phyloP scores from a whole-genome alignment of 2,888 invertebrate species.

The Sphinx pinastri region DNA sequence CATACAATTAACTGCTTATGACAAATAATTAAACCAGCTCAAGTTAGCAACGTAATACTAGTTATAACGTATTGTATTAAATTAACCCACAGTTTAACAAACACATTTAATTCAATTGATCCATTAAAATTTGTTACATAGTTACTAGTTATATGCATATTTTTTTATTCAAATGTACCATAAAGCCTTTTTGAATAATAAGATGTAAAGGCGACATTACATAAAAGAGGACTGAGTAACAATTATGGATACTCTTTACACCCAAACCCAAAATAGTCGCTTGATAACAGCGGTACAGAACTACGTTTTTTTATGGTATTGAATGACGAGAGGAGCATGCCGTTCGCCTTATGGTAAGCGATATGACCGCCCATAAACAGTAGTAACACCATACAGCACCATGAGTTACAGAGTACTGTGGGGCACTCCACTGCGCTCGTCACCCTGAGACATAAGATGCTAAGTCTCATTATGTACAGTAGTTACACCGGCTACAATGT shows the following conservation, averaged over 20 bases:
- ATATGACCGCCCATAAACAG: no score
- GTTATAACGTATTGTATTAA: background rate
- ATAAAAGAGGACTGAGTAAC: background rate
- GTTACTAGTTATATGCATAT: no score
- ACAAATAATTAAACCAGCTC: slow-evolving; percentile 3
- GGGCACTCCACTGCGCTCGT: no score
- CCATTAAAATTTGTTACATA: no score
- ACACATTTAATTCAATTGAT: no score
- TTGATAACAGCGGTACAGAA: background rate
- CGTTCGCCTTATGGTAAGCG: no score
- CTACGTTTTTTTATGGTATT: background rate
- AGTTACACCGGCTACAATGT: no score
- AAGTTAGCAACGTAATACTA: background rate
- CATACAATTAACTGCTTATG: background rate
- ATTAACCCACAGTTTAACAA: background rate
- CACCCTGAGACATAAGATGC: no score
- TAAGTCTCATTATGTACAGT: no score
- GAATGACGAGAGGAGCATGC: no score
- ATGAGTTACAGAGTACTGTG: no score
- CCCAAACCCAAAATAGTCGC: background rate
- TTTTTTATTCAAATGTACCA: background rate
- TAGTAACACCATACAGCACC: no score
- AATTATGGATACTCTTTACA: background rate
- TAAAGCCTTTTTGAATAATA: background rate
- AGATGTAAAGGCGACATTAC: background rate